phyloP scores from a whole-genome alignment of 1,140 invertebrate genomes.

The Drosophila subobscura region DNA sequence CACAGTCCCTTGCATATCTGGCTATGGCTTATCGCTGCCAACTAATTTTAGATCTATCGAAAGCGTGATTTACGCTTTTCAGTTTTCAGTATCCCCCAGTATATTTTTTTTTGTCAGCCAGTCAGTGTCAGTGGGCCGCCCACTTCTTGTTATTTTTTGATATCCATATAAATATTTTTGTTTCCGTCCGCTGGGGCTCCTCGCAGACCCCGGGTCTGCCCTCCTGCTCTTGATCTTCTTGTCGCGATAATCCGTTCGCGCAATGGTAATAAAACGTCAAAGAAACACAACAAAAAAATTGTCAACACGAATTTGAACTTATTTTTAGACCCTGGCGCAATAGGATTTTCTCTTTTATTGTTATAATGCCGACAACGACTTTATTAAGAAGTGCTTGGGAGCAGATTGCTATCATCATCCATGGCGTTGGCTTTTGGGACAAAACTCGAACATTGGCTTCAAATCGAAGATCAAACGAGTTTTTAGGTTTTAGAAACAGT shows the following conservation, averaged over 20 bases:
- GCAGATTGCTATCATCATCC: constrained; percentile 55
- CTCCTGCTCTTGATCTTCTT: constrained; percentile 73
- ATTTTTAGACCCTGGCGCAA: constrained; percentile 75
- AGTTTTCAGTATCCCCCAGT: constrained; percentile 34
- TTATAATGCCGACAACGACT: constrained; percentile 61
- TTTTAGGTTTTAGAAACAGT: neutral
- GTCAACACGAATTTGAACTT: constrained; percentile 79
- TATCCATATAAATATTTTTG: constrained; percentile 70
- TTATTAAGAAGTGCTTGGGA: constrained; percentile 60
- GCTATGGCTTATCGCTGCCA: constrained; percentile 53
- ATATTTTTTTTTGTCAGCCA: constrained; percentile 18
- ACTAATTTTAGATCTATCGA: constrained; percentile 77
- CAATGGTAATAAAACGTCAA: constrained; percentile 74
- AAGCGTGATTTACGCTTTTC: constrained; percentile 79
- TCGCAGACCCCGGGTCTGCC: neutral
- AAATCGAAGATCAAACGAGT: constrained; percentile 22
- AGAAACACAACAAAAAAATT: constrained; percentile 51
- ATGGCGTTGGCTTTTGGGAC: constrained; percentile 31
- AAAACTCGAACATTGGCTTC: constrained; percentile 20
- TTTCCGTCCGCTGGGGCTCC: constrained; percentile 19
- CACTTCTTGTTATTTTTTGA: constrained; percentile 40
- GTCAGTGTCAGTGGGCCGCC: constrained; percentile 61
- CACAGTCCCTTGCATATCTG: constrained; percentile 26
- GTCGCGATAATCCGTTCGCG: constrained; percentile 74
- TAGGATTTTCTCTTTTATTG: constrained; percentile 59